Evolutionary conservation across 2,797 vertebrate genomes (phyloP).

Genomic region (Euthynnus affinis): DNA sequence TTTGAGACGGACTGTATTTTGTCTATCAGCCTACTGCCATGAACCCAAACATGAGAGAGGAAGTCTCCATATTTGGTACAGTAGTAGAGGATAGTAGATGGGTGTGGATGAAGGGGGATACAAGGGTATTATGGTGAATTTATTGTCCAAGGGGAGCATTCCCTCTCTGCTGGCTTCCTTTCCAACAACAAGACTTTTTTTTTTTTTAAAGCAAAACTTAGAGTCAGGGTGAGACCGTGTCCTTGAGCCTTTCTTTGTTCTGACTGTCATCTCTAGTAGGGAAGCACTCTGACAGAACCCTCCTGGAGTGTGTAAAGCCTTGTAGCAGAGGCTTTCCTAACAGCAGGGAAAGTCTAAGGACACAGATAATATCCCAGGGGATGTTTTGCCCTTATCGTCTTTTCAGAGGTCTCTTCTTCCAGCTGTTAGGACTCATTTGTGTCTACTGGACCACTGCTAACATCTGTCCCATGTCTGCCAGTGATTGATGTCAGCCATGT

Average conservation of each 20-base stretch:
- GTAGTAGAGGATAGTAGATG: conserved; percentile 33
- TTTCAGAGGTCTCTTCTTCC: conserved; percentile 49
- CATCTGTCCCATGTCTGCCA: conserved; percentile 69
- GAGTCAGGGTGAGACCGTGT: conserved; percentile 19
- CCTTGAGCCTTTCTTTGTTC: conserved; percentile 55
- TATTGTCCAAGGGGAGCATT: conserved; percentile 56
- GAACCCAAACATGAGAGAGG: conserved; percentile 63
- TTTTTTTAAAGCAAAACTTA: conserved; percentile 38
- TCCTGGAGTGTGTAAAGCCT: conserved; percentile 46
- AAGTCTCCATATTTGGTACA: conserved; percentile 46
- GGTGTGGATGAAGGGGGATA: conserved; percentile 29
- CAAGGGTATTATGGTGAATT: conserved; percentile 48
- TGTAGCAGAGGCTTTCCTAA: conserved; percentile 19
- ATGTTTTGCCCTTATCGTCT: conserved; percentile 51
- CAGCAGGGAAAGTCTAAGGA: conserved; percentile 41
- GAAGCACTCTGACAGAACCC: conserved; percentile 41
- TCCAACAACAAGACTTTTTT: conserved; percentile 25
- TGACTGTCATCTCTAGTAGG: conserved; percentile 35
- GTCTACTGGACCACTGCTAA: conserved; percentile 61
- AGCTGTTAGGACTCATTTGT: conserved; percentile 68
- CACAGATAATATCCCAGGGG: conserved; percentile 42
- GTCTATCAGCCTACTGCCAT: conserved; percentile 45
- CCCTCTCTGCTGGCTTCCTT: conserved; percentile 43
- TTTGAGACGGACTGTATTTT: conserved; percentile 63
- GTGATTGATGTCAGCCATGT: conserved; percentile 64